Conservation (phyloP, 2,888 invertebrate genomes). For the Caenorhabditis virilis region DNA sequence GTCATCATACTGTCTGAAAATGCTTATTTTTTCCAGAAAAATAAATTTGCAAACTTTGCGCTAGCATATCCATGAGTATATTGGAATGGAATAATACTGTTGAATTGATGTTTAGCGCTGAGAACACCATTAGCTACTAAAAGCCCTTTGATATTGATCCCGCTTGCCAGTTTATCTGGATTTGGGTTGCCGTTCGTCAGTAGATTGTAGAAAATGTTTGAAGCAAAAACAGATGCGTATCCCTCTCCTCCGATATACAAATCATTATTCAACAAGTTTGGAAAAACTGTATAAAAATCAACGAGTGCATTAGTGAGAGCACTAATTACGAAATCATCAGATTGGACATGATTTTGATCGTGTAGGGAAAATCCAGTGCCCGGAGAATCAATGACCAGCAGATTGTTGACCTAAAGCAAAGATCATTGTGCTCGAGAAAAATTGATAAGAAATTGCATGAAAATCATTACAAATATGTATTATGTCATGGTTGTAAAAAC, state of each 20-base stretch:
- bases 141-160: slow-evolving; percentile 21
- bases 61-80: slow-evolving; percentile 49
- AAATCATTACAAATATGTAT: neutral
- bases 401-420: slow-evolving; percentile 70
- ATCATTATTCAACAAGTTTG: slow-evolving; percentile 65
- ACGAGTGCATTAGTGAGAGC: slow-evolving; percentile 68
- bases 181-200: slow-evolving; percentile 20
- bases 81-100: slow-evolving; percentile 38
- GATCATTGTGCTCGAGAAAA: neutral
- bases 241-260: slow-evolving; percentile 46
- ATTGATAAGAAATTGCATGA: neutral
- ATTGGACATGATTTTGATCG: slow-evolving; percentile 12
- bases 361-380: slow-evolving; percentile 72
- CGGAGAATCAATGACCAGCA: slow-evolving; percentile 72
- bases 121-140: slow-evolving; percentile 54
- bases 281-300: slow-evolving; percentile 71
- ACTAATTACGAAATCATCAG: slow-evolving; percentile 31
- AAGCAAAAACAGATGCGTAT: slow-evolving; percentile 37
- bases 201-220: slow-evolving; percentile 15
- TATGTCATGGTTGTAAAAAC: neutral
- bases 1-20: slow-evolving; percentile 50
- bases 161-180: slow-evolving; percentile 6
- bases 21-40: neutral
- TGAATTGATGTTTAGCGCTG: slow-evolving; percentile 40
- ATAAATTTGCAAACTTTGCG: slow-evolving; percentile 29